phyloP scores from a whole-genome alignment of 2,113 vertebrate species.

The Apteryx mantelli region DNA sequence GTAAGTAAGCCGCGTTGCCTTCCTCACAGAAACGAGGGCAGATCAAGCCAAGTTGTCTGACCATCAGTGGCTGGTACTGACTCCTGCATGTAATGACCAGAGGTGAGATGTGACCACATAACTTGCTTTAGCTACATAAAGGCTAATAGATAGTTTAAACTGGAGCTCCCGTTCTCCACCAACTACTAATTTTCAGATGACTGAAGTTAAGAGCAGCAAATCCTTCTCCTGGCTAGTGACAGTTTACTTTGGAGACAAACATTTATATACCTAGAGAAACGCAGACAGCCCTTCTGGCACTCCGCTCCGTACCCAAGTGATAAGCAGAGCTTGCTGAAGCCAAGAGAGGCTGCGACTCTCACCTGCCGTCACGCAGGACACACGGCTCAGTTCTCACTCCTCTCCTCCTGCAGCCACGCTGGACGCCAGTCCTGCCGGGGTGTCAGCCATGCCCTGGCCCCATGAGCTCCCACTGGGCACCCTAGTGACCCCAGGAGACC shows the following conservation, averaged over 20 bases:
- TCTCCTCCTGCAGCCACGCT: not conserved
- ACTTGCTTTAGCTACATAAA: not conserved
- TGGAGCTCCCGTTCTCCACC: not conserved
- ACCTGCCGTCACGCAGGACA: not conserved
- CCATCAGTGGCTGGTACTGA: accelerated
- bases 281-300: not conserved
- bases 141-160: not conserved
- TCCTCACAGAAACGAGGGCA: not conserved
- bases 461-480: not conserved
- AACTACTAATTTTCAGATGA: not conserved
- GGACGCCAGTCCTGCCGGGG: not conserved
- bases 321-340: not conserved
- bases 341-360: not conserved
- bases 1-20: not conserved
- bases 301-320: not conserved
- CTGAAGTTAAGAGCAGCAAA: not conserved
- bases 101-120: accelerated
- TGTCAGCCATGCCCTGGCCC: too few relatives aligned
- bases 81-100: accelerated
- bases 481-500: not conserved
- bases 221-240: not conserved
- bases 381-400: not conserved
- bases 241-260: not conserved
- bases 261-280: not conserved
- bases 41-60: accelerated